phyloP scores from a whole-genome alignment of 2,113 vertebrate species.

The Dasyprocta punctata region DNA sequence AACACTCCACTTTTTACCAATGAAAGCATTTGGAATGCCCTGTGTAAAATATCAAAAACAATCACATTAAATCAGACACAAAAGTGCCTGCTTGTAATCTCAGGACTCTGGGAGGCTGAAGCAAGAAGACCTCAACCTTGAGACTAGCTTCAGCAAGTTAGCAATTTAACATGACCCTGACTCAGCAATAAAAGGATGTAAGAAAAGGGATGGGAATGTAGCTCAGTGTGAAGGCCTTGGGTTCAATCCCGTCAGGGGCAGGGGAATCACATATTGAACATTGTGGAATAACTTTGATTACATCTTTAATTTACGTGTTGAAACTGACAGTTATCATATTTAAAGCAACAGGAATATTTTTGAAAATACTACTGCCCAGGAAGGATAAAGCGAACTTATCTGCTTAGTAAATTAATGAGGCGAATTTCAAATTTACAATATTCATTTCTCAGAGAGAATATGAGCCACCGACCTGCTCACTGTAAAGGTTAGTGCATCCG shows the following conservation, averaged over 20 bases:
- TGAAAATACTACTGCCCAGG: neutral
- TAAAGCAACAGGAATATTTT: slow-evolving; percentile 32
- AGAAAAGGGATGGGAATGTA: neutral
- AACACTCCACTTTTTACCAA: neutral
- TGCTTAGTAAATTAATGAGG: slow-evolving; percentile 3
- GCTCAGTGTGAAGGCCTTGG: neutral
- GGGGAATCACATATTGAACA: neutral
- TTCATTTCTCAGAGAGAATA: slow-evolving; percentile 23
- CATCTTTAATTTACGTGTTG: slow-evolving; percentile 26
- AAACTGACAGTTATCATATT: neutral
- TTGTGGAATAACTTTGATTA: neutral
- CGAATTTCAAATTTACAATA: slow-evolving; percentile 43
- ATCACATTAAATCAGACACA: neutral
- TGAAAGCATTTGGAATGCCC: slow-evolving; percentile 1
- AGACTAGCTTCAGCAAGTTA: neutral
- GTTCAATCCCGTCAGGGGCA: neutral
- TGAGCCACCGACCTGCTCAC: neutral
- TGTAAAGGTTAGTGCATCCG: neutral
- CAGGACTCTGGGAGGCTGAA: neutral
- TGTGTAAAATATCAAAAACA: neutral
- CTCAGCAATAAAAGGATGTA: neutral
- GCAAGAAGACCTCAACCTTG: neutral
- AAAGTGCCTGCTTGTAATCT: neutral
- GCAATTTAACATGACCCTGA: neutral
- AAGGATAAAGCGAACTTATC: slow-evolving; percentile 30